Base-by-base conservation (phyloP, 53 echinoderm and acorn worm species). In the Holothuria leucospilota region DNA sequence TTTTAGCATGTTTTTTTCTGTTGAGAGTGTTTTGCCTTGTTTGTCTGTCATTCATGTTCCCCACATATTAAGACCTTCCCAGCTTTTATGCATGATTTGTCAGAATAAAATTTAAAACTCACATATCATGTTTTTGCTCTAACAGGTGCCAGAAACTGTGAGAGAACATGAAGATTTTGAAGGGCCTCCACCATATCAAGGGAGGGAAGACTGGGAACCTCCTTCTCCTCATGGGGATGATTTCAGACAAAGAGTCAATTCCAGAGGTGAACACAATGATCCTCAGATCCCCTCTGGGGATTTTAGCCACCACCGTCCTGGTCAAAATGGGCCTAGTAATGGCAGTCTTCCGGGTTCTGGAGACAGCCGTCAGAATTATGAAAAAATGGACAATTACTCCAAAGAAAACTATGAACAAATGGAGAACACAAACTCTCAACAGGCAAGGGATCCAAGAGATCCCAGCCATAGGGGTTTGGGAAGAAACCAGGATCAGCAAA, bases 371-470 rank as follows among this genome's bases (percentile, higher is more conserved):
- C 77, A 85, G 65, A 86, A 90, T 86, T 86, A 90, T 82, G 86
- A 82, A 78, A 81, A 65, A 63, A 90, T 90, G 90, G 90, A 90
- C 82, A 90, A 90, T 25, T 82, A 86, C 53, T 46, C 85, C 27
- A 78, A 65, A 29, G 90, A 86, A 62, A 86, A 90, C 86, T 90
- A 90, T 82, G 90, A 90, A 81, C 59, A 71, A 71, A 90, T 86
- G 86, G 90, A 88, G 68, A 93, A 66, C 69, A 83, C 46, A 51
- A 42, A 83, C 40, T 51, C 38, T 63, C 60, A 40, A 26, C 61
- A 82, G 60, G 51, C 53, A 79, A 73, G 80, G 66, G 86, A 74
- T 71, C 25, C 77, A 27, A 63, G 87, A 28, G 78, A 63, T 42
- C 87, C 78, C 25, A 72, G 78, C 29, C 66, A 64, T 26, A 87